Evolutionary conservation across 2,888 invertebrate species (phyloP), one percentile per base, ranked within the genome.

Genomic region (Drosophila rubida): DNA sequence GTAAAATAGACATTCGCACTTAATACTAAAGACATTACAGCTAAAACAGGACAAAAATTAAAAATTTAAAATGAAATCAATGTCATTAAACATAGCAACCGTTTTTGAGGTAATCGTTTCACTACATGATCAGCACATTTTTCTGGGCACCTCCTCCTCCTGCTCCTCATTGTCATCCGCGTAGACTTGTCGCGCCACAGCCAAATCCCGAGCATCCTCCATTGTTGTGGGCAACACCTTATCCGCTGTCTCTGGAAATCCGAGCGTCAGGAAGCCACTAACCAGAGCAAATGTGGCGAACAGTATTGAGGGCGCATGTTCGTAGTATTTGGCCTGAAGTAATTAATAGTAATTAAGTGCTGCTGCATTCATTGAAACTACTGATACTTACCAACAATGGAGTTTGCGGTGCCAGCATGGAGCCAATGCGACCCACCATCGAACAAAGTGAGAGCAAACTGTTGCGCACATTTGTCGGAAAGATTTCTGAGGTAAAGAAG

Each of bases 401-500:
- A 9, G 95, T 94, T 91, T 95, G 95, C 35, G 95, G 95, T 25
- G 95, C 95, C 54, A 95, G 90, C 89, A 95, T 94, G 13, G 95
- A 94, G 11, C 95, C 95, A 62, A 95, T 76, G 11, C 95, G 93
- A 42, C 95, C 95, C 75, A 95, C 93, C 92, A 95, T 95, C 48
- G 95, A 95, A 90, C 95, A 95, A 49, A 94, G 93, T 4, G 95
- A 94, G 48, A 95, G 92, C 74, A 95, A 93, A 14, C 95, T 94
- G 84, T 94, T 94, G 58, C 95, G 93, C 53, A 94, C 91, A 68
- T 92, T 93, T 46, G 95, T 96, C 8, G 95, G 95, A 90, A 95
- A 95, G 91, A 95, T 92, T 91, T 96, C 95, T 39, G 95, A 93
- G 35, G 95, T 95, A 90, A 94, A 94, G 87, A 95, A 93, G 91